Evolutionary conservation across 2,888 invertebrate species (phyloP), one percentile per base, ranked within the genome.

Genomic region (Drosophila ustulata): DNA sequence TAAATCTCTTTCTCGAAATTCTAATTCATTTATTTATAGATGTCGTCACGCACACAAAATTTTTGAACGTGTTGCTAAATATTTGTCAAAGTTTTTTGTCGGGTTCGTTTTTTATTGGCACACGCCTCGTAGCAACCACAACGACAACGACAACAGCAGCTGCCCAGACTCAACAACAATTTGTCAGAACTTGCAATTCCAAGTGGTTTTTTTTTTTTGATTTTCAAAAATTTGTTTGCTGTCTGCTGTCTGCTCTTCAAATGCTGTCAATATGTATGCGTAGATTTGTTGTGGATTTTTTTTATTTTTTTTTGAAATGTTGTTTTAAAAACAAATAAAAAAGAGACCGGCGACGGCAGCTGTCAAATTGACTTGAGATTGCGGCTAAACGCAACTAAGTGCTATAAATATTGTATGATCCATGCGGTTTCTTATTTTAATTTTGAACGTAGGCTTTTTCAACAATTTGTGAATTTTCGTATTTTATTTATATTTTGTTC

Each of bases 31-130:
- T 66, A 66, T 50, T 68, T 56, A 46, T 55, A 59, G 56, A 50
- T 23, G 30, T 32, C 30, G 62, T 58, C 8, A 34, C 51, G 43
- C 11, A 41, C 25, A 41, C 50, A 55, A 55, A 47, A 47, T 18
- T 75, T 65, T 67, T 62, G 28, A 68, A 61, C 82, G 62, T 66
- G 46, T 71, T 82, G 77, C 63, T 55, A 71, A 77, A 75, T 67
- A 78, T 66, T 71, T 53, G 32, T 61, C 62, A 64, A 61, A 47
- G 7, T 30, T 18, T 30, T n/a, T 47, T 46, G 68, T 67, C 57
- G 11, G 57, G 9, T 53, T 59, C 69, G 53, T 61, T 47, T 55
- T 71, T 63, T 73, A 64, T 66, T 87, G 85, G 79, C 87, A 75
- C 81, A 78, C 84, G 78, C 58, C 69, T 59, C 65, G 59, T 51